These are phyloP conservation scores for Sisor rabdophorus DNA, from an alignment of 2,113 vertebrate species.

Conservation along the genomic window DNA sequence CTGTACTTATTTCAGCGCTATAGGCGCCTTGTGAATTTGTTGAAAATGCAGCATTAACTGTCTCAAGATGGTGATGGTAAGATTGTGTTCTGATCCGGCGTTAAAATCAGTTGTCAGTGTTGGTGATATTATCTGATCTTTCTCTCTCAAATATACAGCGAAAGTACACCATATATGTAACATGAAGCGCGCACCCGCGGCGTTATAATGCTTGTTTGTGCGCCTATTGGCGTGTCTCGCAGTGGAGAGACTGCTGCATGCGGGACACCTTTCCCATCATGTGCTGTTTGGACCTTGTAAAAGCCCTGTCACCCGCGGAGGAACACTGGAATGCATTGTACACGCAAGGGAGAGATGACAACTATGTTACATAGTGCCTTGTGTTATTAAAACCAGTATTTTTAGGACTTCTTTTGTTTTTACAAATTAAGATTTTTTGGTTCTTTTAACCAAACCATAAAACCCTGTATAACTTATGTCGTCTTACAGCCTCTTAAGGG, in stretches of 20 bases:
- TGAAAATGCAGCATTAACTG: not conserved
- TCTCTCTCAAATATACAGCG: not conserved
- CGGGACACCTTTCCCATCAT: slow-evolving; percentile 43
- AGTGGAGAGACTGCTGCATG: slow-evolving; percentile 26
- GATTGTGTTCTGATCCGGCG: too few relatives aligned
- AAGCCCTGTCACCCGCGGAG: slow-evolving; percentile 53
- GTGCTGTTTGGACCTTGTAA: slow-evolving; percentile 51
- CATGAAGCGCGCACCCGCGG: not conserved
- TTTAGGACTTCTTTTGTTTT: not conserved
- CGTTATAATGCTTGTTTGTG: slow-evolving; percentile 16
- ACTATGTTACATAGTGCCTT: slow-evolving; percentile 52
- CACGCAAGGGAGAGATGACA: slow-evolving; percentile 53
- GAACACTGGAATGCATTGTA: slow-evolving; percentile 59
- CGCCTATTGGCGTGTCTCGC: slow-evolving; percentile 3
- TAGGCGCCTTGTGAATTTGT: not conserved
- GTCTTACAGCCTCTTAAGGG: not conserved
- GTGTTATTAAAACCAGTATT: slow-evolving; percentile 31
- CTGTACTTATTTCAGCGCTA: not conserved
- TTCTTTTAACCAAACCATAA: not conserved
- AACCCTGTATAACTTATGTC: slow-evolving; percentile 3
- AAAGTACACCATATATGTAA: too few relatives aligned
- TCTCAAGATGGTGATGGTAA: not conserved
- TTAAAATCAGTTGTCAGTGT: not conserved
- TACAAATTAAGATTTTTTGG: not conserved
- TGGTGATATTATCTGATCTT: not conserved